These are phyloP conservation scores for Palythoa grandiflora DNA, from an alignment of 92 coral and sea anemone genomes.

Conservation along the genomic window DNA sequence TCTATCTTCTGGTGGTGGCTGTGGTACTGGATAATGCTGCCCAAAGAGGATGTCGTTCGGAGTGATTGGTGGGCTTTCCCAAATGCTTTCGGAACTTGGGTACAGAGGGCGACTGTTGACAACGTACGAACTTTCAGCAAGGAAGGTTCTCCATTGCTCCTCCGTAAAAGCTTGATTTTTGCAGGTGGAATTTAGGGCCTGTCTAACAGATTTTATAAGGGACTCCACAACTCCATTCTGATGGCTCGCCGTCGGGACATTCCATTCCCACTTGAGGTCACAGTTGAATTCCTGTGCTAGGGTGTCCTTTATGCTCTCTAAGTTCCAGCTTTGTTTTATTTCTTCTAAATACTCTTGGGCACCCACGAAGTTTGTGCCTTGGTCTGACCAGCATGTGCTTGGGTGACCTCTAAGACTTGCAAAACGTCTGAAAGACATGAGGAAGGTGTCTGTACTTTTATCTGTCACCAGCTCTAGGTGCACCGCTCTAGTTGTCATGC, in stretches of 20 bases:
- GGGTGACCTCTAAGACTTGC: background rate
- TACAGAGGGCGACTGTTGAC: slow-evolving; percentile 68
- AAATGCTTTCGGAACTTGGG: slow-evolving; percentile 56
- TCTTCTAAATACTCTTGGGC: slow-evolving; percentile 67
- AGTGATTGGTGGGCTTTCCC: background rate
- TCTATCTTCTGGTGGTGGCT: slow-evolving; percentile 42
- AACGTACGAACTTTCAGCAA: slow-evolving; percentile 59
- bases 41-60: too few relatives aligned
- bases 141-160: slow-evolving; percentile 70
- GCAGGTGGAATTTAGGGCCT: slow-evolving; percentile 55
- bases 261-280: slow-evolving; percentile 33
- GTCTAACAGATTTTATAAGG: background rate
- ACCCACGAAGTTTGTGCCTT: slow-evolving; percentile 66
- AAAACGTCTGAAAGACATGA: too few relatives aligned
- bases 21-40: background rate
- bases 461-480: too few relatives aligned
- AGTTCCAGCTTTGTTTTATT: background rate
- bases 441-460: too few relatives aligned
- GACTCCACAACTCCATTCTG: slow-evolving; percentile 61
- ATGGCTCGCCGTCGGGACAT: background rate
- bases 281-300: slow-evolving; percentile 29
- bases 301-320: too few relatives aligned
- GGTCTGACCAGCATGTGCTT: slow-evolving; percentile 59
- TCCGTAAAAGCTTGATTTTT: slow-evolving; percentile 55
- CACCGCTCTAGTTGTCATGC: too few relatives aligned